A percentile compares a stretch with the other conserved stretches of the same genome.
These are phyloP conservation scores for Petrolisthes cinctipes DNA, from an alignment of 2,888 invertebrate genomes.

Conservation along the genomic window DNA sequence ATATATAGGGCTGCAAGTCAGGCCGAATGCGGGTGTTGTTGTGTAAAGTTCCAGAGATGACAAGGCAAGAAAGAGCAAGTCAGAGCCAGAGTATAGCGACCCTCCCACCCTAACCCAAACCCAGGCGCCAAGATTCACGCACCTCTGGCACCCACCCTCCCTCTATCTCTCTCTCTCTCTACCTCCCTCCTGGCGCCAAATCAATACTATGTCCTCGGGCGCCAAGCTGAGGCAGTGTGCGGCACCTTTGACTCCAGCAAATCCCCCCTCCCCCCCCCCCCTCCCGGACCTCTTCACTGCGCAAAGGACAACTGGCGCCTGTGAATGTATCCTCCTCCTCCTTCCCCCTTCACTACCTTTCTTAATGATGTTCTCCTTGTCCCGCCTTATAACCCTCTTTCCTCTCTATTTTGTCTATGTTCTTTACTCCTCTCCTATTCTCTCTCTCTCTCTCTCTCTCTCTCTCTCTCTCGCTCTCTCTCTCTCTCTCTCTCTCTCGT, in stretches of 20 bases:
- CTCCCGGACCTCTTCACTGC: neutral
- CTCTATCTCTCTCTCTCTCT: neutral
- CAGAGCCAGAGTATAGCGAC: neutral
- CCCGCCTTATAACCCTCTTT: neutral
- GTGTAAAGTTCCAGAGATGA: neutral
- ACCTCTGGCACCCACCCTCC: neutral
- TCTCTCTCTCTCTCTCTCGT: neutral
- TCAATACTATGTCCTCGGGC: conserved; percentile 45
- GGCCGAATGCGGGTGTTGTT: too few species aligned
- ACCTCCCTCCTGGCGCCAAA: conserved; percentile 40
- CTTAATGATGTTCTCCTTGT: neutral
- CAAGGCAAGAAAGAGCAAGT: neutral
- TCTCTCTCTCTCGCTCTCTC: neutral
- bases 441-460: neutral
- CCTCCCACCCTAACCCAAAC: neutral
- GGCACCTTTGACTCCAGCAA: neutral
- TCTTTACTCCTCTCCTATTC: neutral
- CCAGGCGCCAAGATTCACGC: neutral
- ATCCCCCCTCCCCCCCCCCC: neutral
- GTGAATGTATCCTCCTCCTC: neutral
- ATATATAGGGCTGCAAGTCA: too few species aligned
- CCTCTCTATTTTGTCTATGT: neutral
- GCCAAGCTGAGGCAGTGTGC: conserved; percentile 24
- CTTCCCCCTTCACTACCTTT: neutral
- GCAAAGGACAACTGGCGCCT: neutral